Conservation (phyloP, 2,888 invertebrate species). For the Pseudococcus jackbeardsleyi region DNA sequence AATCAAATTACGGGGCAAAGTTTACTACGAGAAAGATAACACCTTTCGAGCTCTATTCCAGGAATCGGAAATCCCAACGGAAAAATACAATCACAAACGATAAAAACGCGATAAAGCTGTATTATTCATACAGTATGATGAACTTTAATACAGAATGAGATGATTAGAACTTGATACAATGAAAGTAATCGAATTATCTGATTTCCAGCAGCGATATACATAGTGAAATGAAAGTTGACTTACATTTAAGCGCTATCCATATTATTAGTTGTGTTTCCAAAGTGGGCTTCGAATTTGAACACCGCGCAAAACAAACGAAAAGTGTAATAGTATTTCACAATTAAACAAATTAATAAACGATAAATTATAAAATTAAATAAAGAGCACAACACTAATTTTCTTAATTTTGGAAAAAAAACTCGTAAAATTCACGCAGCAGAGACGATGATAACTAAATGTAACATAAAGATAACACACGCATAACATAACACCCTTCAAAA, state of each 20-base stretch:
- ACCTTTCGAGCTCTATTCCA: neutral
- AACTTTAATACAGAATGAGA: neutral
- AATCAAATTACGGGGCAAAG: neutral
- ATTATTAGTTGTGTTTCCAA: neutral
- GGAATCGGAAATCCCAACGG: neutral
- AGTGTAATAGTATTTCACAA: neutral
- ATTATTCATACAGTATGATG: neutral
- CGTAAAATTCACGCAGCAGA: conserved; percentile 49
- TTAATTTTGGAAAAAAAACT: conserved; percentile 19
- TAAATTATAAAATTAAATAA: neutral
- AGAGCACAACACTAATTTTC: conserved; percentile 5
- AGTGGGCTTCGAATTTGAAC: neutral
- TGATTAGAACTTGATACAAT: neutral
- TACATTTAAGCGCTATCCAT: conserved; percentile 45
- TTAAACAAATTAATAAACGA: neutral
- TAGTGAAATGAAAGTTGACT: neutral
- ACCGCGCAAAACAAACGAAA: neutral
- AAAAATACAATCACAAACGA: neutral
- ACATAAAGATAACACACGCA: conserved; percentile 55
- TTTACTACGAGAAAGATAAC: neutral
- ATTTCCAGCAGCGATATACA: neutral
- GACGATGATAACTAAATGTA: conserved; percentile 55
- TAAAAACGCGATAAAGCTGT: neutral
- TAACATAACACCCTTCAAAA: conserved; percentile 56
- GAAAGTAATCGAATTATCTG: neutral